Conservation (phyloP, 1,140 invertebrate genomes). For the Orius laevigatus region DNA sequence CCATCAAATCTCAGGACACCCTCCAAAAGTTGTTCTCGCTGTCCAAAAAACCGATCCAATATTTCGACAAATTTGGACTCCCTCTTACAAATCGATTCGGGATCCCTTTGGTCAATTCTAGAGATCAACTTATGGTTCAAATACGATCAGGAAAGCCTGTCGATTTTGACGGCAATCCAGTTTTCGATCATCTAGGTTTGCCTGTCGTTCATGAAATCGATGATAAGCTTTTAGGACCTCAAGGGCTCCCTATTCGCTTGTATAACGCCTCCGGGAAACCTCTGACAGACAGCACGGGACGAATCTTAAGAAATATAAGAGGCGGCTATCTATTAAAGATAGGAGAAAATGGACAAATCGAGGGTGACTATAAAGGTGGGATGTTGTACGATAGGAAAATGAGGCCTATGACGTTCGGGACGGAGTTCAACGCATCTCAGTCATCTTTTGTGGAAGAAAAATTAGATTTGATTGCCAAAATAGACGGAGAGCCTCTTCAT, state of each 20-base stretch:
- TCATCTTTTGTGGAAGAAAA: not conserved
- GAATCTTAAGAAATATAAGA: slow-evolving; percentile 1
- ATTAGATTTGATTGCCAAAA: not conserved
- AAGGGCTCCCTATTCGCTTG: not conserved
- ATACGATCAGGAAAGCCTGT: not conserved
- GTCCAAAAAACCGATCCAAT: not conserved
- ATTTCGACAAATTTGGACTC: slow-evolving; percentile 4
- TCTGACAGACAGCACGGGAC: not conserved
- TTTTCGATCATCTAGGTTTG: not conserved
- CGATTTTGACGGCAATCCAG: slow-evolving; percentile 1
- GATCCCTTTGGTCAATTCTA: slow-evolving; percentile 1
- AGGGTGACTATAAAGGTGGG: not conserved
- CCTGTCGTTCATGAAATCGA: not conserved
- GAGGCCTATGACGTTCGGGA: not conserved
- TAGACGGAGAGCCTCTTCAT: not conserved
- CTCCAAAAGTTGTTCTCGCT: not conserved
- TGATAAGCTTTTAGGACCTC: not conserved
- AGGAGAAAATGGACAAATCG: not conserved
- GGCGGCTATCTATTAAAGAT: not conserved
- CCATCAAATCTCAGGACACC: not conserved
- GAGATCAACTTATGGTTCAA: not conserved
- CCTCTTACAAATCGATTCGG: slow-evolving; percentile 5
- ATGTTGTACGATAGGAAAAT: slow-evolving; percentile 2
- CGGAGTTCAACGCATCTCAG: not conserved
- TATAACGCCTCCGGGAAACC: slow-evolving; percentile 1